Evolutionary conservation across 2,888 invertebrate species (phyloP), one percentile per base, ranked within the genome.

Genomic region (Protonemura montana): DNA sequence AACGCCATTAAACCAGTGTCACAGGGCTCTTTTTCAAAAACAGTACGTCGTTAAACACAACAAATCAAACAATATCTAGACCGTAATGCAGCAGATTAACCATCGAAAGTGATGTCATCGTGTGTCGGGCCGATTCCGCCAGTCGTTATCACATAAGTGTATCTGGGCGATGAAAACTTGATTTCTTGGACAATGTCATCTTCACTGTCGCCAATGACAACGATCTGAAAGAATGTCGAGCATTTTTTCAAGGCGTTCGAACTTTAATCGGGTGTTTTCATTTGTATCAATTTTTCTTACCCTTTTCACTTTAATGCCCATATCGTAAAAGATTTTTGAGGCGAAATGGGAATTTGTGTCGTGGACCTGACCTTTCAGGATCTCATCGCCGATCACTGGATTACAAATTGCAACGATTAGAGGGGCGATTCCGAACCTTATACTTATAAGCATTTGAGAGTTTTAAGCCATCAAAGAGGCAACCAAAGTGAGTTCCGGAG

Each of bases 71-170:
- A n/a, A n/a, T n/a, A n/a, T n/a, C n/a, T n/a, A n/a, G n/a, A n/a
- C n/a, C n/a, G n/a, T n/a, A 59, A 59, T 59, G 21, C 21, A n/a
- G n/a, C n/a, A n/a, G n/a, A n/a, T n/a, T 59, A 7, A 59, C 95
- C 95, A 92, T 94, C 94, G 91, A 94, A 95, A 0, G 96, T 96
- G 89, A 95, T 92, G 90, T 96, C 96, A 91, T 96, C 96, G 90
- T 96, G 96, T 25, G 96, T 96, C 0, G 96, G 96, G 21, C 96
- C 96, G 87, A 96, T 94, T 42, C 96, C 96, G 27, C 96, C 96
- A 0, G 95, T 93, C 0, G 96, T 96, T 86, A 96, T 92, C 10
- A 96, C 96, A 91, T 94, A 94, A 81, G 93, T 93, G 90, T 92
- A 95, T 85, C 90, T 91, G 0, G 90, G 89, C 1, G 95, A 95